Base-by-base conservation (phyloP, 2,888 invertebrate species). In the Xestia ashworthii region DNA sequence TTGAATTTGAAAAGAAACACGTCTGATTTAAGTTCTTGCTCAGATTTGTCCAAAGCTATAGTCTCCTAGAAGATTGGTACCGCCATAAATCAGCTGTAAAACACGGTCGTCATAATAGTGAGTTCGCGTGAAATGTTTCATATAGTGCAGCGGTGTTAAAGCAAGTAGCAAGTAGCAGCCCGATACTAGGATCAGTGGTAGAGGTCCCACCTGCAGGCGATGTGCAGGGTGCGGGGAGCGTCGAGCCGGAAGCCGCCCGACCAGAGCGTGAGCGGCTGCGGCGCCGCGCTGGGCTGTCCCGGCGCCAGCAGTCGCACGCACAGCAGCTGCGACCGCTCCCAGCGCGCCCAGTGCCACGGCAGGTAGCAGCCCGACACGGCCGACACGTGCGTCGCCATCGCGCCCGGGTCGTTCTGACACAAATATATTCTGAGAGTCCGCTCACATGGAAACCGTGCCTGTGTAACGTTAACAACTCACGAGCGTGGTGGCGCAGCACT, bases 341-440 rank as follows among this genome's bases (percentile, higher is more conserved):
- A 97, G 83, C 99, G 97, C 71, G 99, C 98, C 99, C 99, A 99
- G 95, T 99, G 99, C 97, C 99, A 99, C 32, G 99, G 98, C 95
- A 99, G 98, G 93, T 98, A 98, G 92, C 99, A 99, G 85, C 98
- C 98, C 0, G 99, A 98, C 90, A 99, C 98, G 3, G 99, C 98
- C 78, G 98, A 97, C 91, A 99, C 97, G 93, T 98, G 98, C 67
- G 98, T 98, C 58, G 97, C 97, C 90, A 97, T 97, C 81, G 98
- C 98, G 85, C 97, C 97, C 1, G 98, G 98, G 95, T 98, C 98
- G 88, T 96, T 97, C 98, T 98, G 22, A n/a, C 12, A 41, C 16
- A 38, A n/a, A 44, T 14, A 16, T 0, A 65, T 12, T 41, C n/a
- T n/a, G n/a, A n/a, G n/a, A n/a, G n/a, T n/a, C n/a, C n/a, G n/a